Percentiles rank a stretch among this genome's conserved stretches.
Conservation (phyloP, 2,797 vertebrate species). For the Basileuterus tristriatus region DNA sequence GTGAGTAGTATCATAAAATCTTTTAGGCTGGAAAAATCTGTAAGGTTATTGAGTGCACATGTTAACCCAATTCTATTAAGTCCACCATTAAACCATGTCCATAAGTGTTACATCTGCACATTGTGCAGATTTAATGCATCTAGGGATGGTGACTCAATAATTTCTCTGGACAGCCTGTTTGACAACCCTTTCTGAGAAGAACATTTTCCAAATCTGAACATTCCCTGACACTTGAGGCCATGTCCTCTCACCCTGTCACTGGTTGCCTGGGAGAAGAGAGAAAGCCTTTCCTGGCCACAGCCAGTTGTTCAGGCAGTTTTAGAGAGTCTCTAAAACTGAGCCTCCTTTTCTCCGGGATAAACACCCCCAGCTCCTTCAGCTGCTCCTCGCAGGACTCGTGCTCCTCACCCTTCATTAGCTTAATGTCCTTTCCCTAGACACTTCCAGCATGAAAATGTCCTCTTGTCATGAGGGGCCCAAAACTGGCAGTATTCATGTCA, state of each 20-base stretch:
- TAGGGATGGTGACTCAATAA: rapidly evolving
- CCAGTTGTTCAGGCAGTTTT: background rate
- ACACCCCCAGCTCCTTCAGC: background rate
- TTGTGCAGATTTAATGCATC: background rate
- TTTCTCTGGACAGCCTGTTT: background rate
- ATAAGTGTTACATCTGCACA: rapidly evolving
- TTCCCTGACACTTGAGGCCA: background rate
- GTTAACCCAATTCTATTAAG: background rate
- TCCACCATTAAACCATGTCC: background rate
- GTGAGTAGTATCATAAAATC: background rate
- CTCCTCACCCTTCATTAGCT: background rate
- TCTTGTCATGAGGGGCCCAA: background rate
- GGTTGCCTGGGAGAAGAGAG: background rate
- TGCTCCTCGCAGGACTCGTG: rapidly evolving
- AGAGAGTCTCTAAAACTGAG: background rate
- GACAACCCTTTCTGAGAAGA: background rate
- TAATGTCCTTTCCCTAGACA: background rate
- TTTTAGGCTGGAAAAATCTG: background rate
- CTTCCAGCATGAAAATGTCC: background rate
- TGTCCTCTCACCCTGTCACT: background rate
- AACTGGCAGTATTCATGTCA: background rate
- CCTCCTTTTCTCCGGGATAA: background rate
- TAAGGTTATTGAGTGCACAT: rapidly evolving
- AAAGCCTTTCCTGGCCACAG: background rate
- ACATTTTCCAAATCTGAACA: background rate